Conservation (phyloP, 2,113 vertebrate species). For the Psammodynastes pulverulentus region DNA sequence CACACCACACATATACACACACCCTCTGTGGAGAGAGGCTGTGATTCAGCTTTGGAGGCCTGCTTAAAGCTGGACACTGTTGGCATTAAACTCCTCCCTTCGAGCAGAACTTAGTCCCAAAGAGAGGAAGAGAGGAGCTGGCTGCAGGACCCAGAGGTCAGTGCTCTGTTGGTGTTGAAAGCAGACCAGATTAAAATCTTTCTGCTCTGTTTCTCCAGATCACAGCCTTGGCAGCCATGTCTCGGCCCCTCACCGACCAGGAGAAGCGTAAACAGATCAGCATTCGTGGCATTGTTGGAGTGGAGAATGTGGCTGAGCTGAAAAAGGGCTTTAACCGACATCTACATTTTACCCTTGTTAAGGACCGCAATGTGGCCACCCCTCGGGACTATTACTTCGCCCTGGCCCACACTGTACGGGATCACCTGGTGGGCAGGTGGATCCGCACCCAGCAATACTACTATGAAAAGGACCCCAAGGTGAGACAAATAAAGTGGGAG, state of each 20-base stretch:
- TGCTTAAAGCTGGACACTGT: background rate
- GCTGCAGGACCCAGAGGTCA: background rate
- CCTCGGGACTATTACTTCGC: slow-evolving; percentile 89
- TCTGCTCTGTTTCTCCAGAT: background rate
- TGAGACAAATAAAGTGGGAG: slow-evolving; percentile 39
- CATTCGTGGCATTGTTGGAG: slow-evolving; percentile 86
- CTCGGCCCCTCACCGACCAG: slow-evolving; percentile 82
- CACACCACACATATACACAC: background rate
- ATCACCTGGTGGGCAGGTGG: slow-evolving; percentile 93
- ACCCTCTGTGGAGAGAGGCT: background rate
- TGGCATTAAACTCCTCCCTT: background rate
- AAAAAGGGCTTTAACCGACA: slow-evolving; percentile 91
- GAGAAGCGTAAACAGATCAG: slow-evolving; percentile 94
- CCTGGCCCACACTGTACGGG: slow-evolving; percentile 87
- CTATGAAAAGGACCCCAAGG: slow-evolving; percentile 91
- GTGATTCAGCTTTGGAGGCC: background rate
- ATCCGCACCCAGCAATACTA: slow-evolving; percentile 93
- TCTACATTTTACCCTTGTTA: slow-evolving; percentile 92
- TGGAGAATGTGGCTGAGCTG: slow-evolving; percentile 87
- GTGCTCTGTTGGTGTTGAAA: background rate
- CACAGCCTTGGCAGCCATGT: background rate
- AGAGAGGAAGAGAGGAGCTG: background rate
- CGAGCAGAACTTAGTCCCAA: background rate
- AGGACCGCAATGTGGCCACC: slow-evolving; percentile 90
- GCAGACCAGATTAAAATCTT: too few species aligned